Conservation (phyloP, 2,113 vertebrate species). For the Nesogale talazaci region DNA sequence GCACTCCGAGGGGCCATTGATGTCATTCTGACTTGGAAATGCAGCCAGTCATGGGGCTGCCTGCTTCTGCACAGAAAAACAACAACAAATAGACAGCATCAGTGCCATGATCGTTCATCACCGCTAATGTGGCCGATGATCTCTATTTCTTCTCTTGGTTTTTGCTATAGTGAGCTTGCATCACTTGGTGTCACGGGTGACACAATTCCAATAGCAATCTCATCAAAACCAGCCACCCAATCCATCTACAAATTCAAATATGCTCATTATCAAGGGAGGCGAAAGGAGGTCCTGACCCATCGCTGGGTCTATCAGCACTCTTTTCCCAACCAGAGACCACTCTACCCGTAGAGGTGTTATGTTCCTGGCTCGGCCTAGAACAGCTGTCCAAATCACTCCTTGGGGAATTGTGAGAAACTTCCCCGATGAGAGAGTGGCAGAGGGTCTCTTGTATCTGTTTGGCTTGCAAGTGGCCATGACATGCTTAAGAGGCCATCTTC, state of each 20-base stretch:
- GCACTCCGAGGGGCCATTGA: constrained; percentile 34
- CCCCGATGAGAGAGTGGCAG: background rate
- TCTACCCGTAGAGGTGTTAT: background rate
- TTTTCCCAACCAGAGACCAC: constrained; percentile 30
- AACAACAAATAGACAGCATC: constrained; percentile 33
- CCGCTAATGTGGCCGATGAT: constrained; percentile 59
- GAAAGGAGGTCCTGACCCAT: background rate
- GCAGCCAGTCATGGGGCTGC: constrained; percentile 3
- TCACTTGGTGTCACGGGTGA: constrained; percentile 71
- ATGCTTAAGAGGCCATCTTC: background rate
- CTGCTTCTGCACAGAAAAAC: constrained; percentile 26
- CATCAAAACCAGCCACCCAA: constrained; percentile 78
- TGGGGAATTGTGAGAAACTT: background rate
- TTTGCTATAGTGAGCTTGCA: constrained; percentile 61
- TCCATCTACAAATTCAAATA: constrained; percentile 75
- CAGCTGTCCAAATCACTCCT: constrained; percentile 33
- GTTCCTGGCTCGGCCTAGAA: background rate
- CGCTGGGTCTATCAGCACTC: background rate
- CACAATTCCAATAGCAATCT: constrained; percentile 82
- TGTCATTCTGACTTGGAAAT: constrained; percentile 57
- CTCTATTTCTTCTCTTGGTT: constrained; percentile 63
- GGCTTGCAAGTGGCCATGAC: background rate
- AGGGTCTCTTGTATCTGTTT: background rate
- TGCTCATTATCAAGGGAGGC: constrained; percentile 71
- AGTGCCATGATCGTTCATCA: constrained; percentile 60